phyloP scores from a whole-genome alignment of 2,113 vertebrate genomes.

The Sula dactylatra region DNA sequence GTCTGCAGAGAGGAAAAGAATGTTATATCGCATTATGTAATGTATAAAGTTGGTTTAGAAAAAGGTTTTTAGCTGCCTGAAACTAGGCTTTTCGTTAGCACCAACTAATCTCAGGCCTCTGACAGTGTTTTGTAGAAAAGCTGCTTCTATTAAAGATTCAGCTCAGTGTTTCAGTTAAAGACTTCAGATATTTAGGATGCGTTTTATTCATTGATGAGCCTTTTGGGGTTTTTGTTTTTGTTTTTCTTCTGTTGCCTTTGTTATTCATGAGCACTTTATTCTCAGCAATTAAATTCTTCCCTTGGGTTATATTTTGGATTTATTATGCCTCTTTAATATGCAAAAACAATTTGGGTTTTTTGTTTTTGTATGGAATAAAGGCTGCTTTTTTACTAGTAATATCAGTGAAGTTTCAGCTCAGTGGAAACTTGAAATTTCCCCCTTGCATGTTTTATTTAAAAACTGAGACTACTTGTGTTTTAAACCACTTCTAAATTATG shows the following conservation, averaged over 20 bases:
- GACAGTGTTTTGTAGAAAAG: not conserved
- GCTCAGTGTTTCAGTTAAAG: not conserved
- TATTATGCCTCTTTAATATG: not conserved
- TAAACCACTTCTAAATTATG: not conserved
- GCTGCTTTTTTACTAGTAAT: not conserved
- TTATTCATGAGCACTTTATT: conserved; percentile 34
- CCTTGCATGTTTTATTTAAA: not conserved
- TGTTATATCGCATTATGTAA: not conserved
- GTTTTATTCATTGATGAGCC: not conserved
- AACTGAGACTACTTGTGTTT: not conserved
- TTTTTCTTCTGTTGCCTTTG: not conserved
- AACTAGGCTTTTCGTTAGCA: not conserved
- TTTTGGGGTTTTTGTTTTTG: not conserved
- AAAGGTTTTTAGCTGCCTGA: not conserved
- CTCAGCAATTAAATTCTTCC: not conserved
- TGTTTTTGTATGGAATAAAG: not conserved
- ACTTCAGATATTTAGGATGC: not conserved
- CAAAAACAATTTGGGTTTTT: not conserved
- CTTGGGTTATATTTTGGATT: not conserved
- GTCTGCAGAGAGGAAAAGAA: not conserved
- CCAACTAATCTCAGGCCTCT: not conserved
- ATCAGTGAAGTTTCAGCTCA: not conserved
- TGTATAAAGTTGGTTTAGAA: not conserved
- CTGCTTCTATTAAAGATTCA: not conserved
- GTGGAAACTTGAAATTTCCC: not conserved